A percentile compares a stretch with the other conserved stretches of the same genome.
Conservation (phyloP, 2,888 invertebrate species). For the Drosophila prolongata region DNA sequence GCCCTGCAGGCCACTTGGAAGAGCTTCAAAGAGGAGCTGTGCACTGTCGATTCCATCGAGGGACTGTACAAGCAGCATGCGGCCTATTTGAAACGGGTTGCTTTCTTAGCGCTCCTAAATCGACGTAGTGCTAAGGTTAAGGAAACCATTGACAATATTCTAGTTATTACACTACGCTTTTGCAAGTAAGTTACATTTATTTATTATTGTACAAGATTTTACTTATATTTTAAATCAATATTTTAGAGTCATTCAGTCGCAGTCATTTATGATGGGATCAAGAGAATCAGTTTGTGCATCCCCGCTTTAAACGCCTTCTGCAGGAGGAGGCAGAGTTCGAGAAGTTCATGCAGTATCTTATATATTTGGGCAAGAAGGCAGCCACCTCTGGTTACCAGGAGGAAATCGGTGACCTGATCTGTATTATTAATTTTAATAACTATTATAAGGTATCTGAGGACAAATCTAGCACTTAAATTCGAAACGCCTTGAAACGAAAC, state of each 20-base stretch:
- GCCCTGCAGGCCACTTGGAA: conserved; percentile 91
- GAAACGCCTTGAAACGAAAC: not conserved
- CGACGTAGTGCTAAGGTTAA: conserved; percentile 89
- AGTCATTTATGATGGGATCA: conserved; percentile 70
- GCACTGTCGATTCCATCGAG: conserved; percentile 88
- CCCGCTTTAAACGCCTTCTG: conserved; percentile 81
- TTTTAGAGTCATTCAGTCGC: conserved; percentile 79
- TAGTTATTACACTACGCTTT: conserved; percentile 88
- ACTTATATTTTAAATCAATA: not conserved
- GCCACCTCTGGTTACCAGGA: conserved; percentile 83
- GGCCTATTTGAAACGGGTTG: conserved; percentile 90
- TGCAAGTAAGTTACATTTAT: conserved; percentile 72
- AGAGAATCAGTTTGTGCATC: conserved; percentile 78
- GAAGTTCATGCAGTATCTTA: conserved; percentile 82
- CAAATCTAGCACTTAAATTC: conserved; percentile 1
- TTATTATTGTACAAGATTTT: not conserved
- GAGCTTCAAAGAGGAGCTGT: conserved; percentile 89
- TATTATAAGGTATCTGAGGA: conserved; percentile 73
- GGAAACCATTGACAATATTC: conserved; percentile 89
- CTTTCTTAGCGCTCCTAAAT: conserved; percentile 91
- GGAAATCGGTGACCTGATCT: conserved; percentile 83
- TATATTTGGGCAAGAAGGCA: conserved; percentile 84
- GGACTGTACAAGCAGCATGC: conserved; percentile 90
- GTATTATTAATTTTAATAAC: conserved; percentile 83
- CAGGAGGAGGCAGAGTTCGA: conserved; percentile 83